Conservation (phyloP, 2,113 vertebrate genomes). For the Xiphophorus hellerii region DNA sequence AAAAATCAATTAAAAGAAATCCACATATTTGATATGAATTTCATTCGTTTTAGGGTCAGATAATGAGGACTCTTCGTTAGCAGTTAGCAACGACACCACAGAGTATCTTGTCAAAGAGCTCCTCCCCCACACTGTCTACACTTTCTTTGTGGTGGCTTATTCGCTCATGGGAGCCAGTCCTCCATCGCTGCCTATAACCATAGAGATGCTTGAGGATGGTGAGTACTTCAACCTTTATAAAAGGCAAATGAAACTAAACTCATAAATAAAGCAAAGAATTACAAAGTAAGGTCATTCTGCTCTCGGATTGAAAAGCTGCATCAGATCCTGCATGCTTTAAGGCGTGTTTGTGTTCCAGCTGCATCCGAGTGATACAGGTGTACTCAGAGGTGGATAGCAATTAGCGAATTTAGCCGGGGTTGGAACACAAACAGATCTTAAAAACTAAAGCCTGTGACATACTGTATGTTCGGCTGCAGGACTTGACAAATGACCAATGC, state of each 20-base stretch:
- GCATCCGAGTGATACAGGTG: not conserved
- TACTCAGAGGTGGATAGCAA: not conserved
- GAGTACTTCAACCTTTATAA: conserved; percentile 43
- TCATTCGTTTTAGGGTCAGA: conserved; percentile 74
- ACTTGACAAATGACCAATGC: conserved; percentile 5
- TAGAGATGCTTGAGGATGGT: conserved; percentile 95
- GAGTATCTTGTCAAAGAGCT: conserved; percentile 93
- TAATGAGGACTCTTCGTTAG: conserved; percentile 95
- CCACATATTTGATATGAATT: not conserved
- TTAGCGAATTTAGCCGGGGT: not conserved
- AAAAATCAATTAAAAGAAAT: not conserved
- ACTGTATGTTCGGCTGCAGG: too few relatives aligned
- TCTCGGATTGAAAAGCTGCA: not conserved
- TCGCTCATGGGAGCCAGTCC: conserved; percentile 93
- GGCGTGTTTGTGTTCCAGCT: not conserved
- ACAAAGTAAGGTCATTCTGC: not conserved
- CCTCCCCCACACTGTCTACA: conserved; percentile 91
- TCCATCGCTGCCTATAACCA: conserved; percentile 84
- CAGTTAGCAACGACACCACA: conserved; percentile 96
- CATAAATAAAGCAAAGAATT: conserved; percentile 7
- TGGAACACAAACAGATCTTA: not conserved
- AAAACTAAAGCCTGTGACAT: not conserved
- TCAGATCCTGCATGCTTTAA: not conserved
- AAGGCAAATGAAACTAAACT: not conserved
- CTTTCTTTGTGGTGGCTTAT: conserved; percentile 95